phyloP scores from a whole-genome alignment of 2,797 vertebrate genomes.

The Notamacropus eugenii region DNA sequence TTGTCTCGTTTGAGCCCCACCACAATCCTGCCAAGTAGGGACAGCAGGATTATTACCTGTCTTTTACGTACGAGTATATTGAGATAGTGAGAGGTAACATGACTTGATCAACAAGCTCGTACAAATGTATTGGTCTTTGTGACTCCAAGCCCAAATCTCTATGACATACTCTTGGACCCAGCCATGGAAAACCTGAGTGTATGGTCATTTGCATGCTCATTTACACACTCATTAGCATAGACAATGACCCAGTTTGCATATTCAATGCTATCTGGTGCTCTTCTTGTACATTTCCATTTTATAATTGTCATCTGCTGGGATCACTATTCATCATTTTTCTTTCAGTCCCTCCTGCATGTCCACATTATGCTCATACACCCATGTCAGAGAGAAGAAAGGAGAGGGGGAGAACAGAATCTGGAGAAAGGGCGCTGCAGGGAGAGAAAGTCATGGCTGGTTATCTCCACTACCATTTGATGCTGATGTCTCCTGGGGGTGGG shows the following conservation, averaged over 20 bases:
- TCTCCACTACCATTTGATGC: not conserved
- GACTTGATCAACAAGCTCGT: not conserved
- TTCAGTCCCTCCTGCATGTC: not conserved
- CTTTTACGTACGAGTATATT: not conserved
- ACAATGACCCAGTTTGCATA: not conserved
- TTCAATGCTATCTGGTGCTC: not conserved
- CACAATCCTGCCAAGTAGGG: not conserved
- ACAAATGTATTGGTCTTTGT: not conserved
- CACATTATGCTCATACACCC: not conserved
- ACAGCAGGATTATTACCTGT: not conserved
- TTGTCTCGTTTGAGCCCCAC: not conserved
- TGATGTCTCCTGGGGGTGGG: not conserved
- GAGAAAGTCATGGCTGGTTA: not conserved
- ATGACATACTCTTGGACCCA: not conserved
- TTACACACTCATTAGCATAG: not conserved
- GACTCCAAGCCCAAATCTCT: not conserved
- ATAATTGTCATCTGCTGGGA: not conserved
- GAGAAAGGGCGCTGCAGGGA: not conserved
- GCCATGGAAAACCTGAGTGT: not conserved
- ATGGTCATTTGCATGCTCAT: not conserved
- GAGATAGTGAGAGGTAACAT: not conserved
- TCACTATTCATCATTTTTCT: slow-evolving; percentile 18
- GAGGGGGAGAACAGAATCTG: not conserved
- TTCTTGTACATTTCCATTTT: slow-evolving; percentile 16
- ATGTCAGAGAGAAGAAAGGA: slow-evolving; percentile 7